Conservation (phyloP, 2,797 vertebrate genomes). For the Ctenopoma multispine region DNA sequence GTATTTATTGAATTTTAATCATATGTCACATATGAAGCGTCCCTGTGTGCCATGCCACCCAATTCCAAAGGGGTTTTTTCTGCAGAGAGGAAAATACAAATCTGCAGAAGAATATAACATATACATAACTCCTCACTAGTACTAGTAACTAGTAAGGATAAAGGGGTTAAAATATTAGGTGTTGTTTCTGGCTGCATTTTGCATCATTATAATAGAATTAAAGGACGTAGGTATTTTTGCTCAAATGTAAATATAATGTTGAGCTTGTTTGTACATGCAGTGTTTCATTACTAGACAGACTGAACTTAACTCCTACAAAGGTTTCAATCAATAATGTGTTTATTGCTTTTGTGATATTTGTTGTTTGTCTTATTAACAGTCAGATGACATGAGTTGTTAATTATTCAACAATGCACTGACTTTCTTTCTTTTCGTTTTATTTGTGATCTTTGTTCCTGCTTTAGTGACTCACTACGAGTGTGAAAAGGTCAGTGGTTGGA, state of each 20-base stretch:
- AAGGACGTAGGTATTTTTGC: not conserved
- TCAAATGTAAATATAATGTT: too few species aligned
- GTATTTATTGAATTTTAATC: too few species aligned
- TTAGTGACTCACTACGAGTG: constrained; percentile 49
- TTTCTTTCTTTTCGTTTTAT: constrained; percentile 22
- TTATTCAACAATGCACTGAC: constrained; percentile 10
- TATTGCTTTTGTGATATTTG: constrained; percentile 3
- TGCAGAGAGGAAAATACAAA: constrained; percentile 4
- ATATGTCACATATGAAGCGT: constrained; percentile 4
- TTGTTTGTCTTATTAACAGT: constrained; percentile 7
- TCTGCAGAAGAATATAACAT: not conserved
- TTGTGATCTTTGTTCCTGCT: constrained; percentile 28
- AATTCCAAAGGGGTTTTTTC: constrained; percentile 5
- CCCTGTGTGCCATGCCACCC: constrained; percentile 1
- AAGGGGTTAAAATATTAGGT: not conserved
- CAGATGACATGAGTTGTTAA: constrained; percentile 1
- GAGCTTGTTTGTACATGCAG: too few species aligned
- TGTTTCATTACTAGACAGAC: too few species aligned
- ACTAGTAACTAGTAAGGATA: not conserved
- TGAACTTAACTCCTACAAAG: not conserved
- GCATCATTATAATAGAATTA: not conserved
- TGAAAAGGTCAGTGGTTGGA: constrained; percentile 47
- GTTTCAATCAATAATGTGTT: not conserved
- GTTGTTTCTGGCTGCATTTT: not conserved
- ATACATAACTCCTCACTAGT: not conserved